Evolutionary conservation across 2,797 vertebrate species (phyloP).

Genomic region (Urophycis tenuis): DNA sequence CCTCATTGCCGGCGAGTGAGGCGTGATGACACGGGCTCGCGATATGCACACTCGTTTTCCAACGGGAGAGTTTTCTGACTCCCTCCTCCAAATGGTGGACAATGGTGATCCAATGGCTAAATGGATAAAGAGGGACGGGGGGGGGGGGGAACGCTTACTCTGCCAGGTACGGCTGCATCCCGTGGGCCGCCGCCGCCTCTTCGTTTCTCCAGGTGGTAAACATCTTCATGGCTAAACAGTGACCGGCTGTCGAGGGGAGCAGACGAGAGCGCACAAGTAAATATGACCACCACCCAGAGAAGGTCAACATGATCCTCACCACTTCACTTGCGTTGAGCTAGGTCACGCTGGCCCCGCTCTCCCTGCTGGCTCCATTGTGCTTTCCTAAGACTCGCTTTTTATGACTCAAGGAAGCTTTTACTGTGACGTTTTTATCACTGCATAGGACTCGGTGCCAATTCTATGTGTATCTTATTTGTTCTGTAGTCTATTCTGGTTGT

Average conservation of each 20-base stretch:
- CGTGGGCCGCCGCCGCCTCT: constrained; percentile 28
- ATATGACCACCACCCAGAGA: not conserved
- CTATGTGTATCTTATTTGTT: not conserved
- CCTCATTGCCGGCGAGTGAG: too few species aligned
- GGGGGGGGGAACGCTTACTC: too few species aligned
- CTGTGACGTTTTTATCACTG: not conserved
- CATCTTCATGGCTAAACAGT: constrained; percentile 64
- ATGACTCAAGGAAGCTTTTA: too few species aligned
- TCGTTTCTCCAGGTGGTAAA: constrained; percentile 54
- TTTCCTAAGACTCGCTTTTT: too few species aligned
- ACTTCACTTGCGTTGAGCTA: not conserved
- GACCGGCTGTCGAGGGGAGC: constrained; percentile 52
- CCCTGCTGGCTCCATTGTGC: not conserved
- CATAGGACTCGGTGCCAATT: not conserved
- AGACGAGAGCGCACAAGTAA: not conserved
- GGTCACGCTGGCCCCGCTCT: not conserved
- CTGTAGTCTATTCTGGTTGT: not conserved
- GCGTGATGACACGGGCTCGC: too few species aligned
- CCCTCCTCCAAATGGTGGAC: not conserved
- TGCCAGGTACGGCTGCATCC: constrained; percentile 47
- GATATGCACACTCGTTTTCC: too few species aligned
- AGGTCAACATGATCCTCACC: not conserved
- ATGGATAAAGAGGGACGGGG: too few species aligned
- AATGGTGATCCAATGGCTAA: too few species aligned
- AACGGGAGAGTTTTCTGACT: not conserved